Base-by-base conservation (phyloP, 1,140 invertebrate genomes). In the Cataglyphis hispanica region DNA sequence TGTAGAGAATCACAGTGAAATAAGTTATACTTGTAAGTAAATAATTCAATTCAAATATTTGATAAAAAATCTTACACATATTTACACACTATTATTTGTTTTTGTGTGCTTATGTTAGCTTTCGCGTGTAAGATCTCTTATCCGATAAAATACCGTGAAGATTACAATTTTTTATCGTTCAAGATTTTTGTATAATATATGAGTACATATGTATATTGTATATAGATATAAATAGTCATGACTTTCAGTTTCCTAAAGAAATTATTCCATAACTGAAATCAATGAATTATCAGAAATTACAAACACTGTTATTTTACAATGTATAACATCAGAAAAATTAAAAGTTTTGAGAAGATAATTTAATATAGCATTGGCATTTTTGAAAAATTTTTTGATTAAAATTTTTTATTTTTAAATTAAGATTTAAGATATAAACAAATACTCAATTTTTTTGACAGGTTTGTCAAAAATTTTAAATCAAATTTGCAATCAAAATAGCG, bases 351-450 rank as follows among this genome's bases (percentile, higher is more conserved):
- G 37, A 40, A 40, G 37, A 40, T 37, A 6, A 5, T 40, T 40
- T 40, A 40, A 8, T 40, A 1, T 8, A 43, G 11, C 3, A 43
- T 43, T 43, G 5, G 40, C 13, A 43, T 43, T 43, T 43, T 11
- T 43, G 43, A 43, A 43, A 43, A 43, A 6, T 2, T 43, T 43
- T 13, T 43, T 13, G 2, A 43, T 43, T 13, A 43, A 43, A 3
- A 43, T 43, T 31, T 7, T 70, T 70, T 50, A 27, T 70, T 67
- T 56, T 56, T 4, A 56, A n/a, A 56, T 43, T 43, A 43, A 43
- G 8, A 11, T 43, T 43, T 3, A 11, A 3, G 2, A 43, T 43
- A 43, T 3, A 43, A 43, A 3, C 11, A 43, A 11, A 43, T 43
- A 43, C 11, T 43, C 43, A 43, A 43, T 13, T 13, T 13, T 13